Percentiles rank a stretch among this genome's conserved stretches.
These are phyloP conservation scores for Onychomys torridus DNA, from an alignment of 2,797 vertebrate species.

Conservation along the genomic window DNA sequence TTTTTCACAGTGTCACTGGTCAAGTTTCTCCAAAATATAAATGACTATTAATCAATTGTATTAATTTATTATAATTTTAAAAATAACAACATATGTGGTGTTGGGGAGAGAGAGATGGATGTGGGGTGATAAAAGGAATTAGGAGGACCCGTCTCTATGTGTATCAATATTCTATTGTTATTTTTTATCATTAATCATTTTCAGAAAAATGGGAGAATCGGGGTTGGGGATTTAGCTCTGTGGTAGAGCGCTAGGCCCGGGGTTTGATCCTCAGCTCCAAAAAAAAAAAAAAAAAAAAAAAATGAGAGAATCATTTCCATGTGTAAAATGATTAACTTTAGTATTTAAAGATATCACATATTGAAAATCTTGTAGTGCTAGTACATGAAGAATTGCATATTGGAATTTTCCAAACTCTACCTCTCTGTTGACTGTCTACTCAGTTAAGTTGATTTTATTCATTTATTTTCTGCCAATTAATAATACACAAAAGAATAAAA, in stretches of 20 bases:
- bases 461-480: constrained; percentile 52
- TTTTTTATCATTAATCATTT: not conserved
- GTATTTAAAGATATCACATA: not conserved
- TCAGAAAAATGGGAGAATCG: too few species aligned
- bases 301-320: not conserved
- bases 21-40: not conserved
- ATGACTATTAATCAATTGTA: not conserved
- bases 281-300: too few species aligned
- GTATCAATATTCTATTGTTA: not conserved
- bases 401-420: not conserved
- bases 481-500: constrained; percentile 27
- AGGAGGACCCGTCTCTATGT: not conserved
- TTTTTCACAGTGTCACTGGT: not conserved
- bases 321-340: not conserved
- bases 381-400: not conserved
- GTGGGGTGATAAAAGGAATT: not conserved
- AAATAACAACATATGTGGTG: not conserved
- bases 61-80: not conserved
- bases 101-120: not conserved
- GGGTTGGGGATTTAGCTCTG: too few species aligned
- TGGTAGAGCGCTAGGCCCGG: too few species aligned
- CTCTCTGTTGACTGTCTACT: not conserved
- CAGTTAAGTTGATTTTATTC: not conserved
- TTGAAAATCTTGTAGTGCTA: not conserved
- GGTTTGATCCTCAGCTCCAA: too few species aligned